Base-by-base conservation (phyloP, 2,797 vertebrate species). In the Sparidentex hasta region DNA sequence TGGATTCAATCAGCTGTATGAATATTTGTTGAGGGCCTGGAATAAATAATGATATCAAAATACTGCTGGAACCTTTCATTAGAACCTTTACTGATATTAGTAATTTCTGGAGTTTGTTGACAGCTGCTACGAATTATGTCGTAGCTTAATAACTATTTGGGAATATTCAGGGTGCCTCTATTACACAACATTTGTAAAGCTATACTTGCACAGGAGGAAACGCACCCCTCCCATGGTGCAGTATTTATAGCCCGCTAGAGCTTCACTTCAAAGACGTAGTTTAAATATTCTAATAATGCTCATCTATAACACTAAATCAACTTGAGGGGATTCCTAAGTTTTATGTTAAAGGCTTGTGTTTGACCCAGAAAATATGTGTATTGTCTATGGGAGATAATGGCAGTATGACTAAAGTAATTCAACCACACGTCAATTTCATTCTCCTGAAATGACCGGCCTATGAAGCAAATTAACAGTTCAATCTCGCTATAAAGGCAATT, bases 391-490 rank as follows among this genome's bases (percentile, higher is more conserved):
- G 16, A 80, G 80, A 88, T 72, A 85, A 86, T 50, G 51, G 63
- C 52, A 55, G 79, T 80, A 79, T 61, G 68, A 78, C 62, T 23
- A 62, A 79, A 87, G 84, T 75, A 80, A 80, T 81, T 81, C 54
- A 48, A 82, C 56, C 38, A 71, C 76, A 81, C n/a, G 47, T 86
- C 77, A 62, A 81, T 84, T 90, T 76, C 66, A 82, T 87, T 90
- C 89, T 90, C 81, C 59, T 66, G 13, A 80, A 90, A 87, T 83
- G 70, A 68, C 72, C 51, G 5, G 65, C 73, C 65, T 68, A 55
- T 38, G 54, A 84, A 86, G 85, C 76, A 89, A 88, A 94, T 92
- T 80, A 90, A 90, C 81, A 83, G 74, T 87, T 92, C 86, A 82
- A 79, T 88, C 74, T 82, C 80, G 72, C 76, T 65, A 68, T 57